Base-by-base conservation (phyloP, 2,888 invertebrate genomes). In the Ypsolopha scabrella region DNA sequence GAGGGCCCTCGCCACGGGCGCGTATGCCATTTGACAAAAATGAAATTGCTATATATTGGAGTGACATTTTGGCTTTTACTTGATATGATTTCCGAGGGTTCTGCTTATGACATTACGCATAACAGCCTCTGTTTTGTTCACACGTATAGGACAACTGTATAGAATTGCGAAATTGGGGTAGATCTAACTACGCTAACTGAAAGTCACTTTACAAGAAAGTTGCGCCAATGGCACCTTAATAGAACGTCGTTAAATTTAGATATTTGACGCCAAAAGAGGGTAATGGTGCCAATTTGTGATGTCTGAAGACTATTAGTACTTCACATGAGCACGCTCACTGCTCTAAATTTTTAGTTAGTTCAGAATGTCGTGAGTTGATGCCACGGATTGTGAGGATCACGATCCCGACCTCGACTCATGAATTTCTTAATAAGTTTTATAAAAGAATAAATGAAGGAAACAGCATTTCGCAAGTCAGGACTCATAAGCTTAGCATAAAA, bases 21-120 rank as follows among this genome's bases (percentile, higher is more conserved):
- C 63, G 65, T 67, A 61, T 65, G 72, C 75, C 80, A 80, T 82
- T 82, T 83, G 73, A 73, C 70, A 76, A 81, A 81, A 80, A 81
- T 82, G 76, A 79, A 81, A 83, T 82, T 77, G 78, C 78, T 71
- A 62, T 68, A 67, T 65, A 68, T 75, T 72, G 70, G 75, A 79
- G 80, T 63, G 74, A 67, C 67, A 69, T 76, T 73, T 66, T 59
- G 64, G 63, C 67, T 67, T 70, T 71, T 65, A 62, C 68, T 74
- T 74, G 74, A 72, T 66, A 68, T 67, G 66, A 67, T 71, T 72
- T 70, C 58, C 62, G 59, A 69, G 65, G 66, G 63, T 55, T 55
- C 60, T 51, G 51, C 24, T 51, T 45, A 51, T 51, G 51, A 45
- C 51, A 38, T 51, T 33, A 45, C 41, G 47, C 33, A 43, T 13